Conservation (phyloP, 1,140 invertebrate species). For the Dendroctonus valens region DNA sequence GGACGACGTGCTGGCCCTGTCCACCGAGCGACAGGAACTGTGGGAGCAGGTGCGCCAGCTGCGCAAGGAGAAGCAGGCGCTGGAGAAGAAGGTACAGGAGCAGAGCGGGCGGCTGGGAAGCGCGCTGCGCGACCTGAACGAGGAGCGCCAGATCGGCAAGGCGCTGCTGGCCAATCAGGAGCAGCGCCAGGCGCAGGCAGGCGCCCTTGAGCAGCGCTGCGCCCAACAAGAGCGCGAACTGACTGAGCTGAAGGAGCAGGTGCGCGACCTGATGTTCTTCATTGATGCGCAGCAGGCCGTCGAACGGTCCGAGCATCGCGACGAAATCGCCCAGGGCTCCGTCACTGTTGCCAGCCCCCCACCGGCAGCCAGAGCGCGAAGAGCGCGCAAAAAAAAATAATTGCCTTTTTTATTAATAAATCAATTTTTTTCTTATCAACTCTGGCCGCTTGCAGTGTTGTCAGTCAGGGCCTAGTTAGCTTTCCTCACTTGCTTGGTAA, state of each 20-base stretch:
- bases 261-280: slow-evolving; percentile 95
- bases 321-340: slow-evolving; percentile 70
- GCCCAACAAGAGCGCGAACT: slow-evolving; percentile 71
- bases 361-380: slow-evolving; percentile 32
- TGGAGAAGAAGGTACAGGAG: slow-evolving; percentile 66
- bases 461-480: no score
- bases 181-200: slow-evolving; percentile 70
- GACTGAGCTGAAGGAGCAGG: slow-evolving; percentile 82
- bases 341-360: slow-evolving; percentile 59
- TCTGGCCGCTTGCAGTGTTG: no score
- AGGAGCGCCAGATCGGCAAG: slow-evolving; percentile 76
- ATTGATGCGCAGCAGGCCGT: slow-evolving; percentile 76
- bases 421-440: no score
- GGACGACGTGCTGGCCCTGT: slow-evolving; percentile 49
- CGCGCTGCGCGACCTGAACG: slow-evolving; percentile 66
- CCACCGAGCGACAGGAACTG: slow-evolving; percentile 55
- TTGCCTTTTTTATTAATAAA: not conserved
- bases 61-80: slow-evolving; percentile 62
- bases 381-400: slow-evolving; percentile 6
- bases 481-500: no score
- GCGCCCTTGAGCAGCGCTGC: slow-evolving; percentile 63
- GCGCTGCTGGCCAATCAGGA: slow-evolving; percentile 76
- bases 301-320: slow-evolving; percentile 59
- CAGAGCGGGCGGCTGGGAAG: slow-evolving; percentile 56
- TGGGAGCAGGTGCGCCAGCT: slow-evolving; percentile 55